phyloP scores from a whole-genome alignment of 2,797 vertebrate species.

The Channallabes apus region DNA sequence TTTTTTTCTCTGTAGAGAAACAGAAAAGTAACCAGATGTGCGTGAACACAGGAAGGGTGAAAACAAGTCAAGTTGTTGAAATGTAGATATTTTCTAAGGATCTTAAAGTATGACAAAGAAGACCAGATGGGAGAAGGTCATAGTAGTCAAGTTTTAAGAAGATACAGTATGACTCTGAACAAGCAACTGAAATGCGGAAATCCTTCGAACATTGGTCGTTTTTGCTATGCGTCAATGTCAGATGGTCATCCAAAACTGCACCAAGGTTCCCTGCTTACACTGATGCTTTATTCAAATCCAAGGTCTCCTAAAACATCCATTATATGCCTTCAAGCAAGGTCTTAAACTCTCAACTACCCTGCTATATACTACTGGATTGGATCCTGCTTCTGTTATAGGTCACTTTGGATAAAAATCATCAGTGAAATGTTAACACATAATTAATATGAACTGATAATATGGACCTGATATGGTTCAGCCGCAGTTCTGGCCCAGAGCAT shows the following conservation, averaged over 20 bases:
- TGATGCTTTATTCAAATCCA: background rate
- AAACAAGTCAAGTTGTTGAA: background rate
- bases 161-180: no score
- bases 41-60: background rate
- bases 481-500: conserved; percentile 30
- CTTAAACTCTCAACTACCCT: background rate
- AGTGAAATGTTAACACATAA: background rate
- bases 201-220: background rate
- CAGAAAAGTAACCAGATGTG: background rate
- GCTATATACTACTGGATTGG: background rate
- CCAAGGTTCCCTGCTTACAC: background rate
- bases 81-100: background rate
- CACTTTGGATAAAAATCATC: background rate
- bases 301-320: background rate
- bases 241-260: background rate
- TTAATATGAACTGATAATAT: background rate
- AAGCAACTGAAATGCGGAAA: background rate
- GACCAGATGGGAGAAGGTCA: background rate
- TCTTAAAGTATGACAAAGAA: background rate
- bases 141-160: background rate
- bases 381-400: background rate
- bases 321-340: background rate
- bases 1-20: background rate
- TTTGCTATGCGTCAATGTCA: background rate
- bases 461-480: background rate